These are phyloP conservation scores for Ornithoptera priamus DNA, from an alignment of 2,888 invertebrate species.

Conservation along the genomic window DNA sequence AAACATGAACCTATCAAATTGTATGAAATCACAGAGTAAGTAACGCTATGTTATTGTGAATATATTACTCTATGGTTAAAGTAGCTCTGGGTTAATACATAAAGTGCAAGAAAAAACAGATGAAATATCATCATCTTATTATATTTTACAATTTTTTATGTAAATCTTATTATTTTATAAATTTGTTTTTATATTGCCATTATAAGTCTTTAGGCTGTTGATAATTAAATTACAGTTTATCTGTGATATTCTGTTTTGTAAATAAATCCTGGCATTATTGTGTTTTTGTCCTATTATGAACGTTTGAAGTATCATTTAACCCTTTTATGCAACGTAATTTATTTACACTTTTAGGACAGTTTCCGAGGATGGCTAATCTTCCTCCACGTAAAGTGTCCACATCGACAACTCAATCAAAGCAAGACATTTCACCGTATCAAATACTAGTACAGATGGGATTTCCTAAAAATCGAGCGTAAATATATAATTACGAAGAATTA, in stretches of 20 bases:
- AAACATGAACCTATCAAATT: neutral
- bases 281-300: slow-evolving; percentile 15
- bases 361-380: slow-evolving; percentile 83
- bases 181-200: too few relatives aligned
- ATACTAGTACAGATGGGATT: slow-evolving; percentile 94
- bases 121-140: too few relatives aligned
- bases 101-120: too few relatives aligned
- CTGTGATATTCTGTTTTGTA: slow-evolving; percentile 23
- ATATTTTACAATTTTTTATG: too few relatives aligned
- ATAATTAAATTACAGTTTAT: neutral
- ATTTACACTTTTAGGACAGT: slow-evolving; percentile 38
- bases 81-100: too few relatives aligned
- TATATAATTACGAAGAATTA: neutral
- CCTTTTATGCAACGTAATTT: slow-evolving; percentile 51
- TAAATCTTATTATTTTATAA: too few relatives aligned
- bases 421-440: slow-evolving; percentile 88
- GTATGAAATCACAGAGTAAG: too few relatives aligned
- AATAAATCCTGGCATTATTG: slow-evolving; percentile 25
- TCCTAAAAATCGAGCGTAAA: slow-evolving; percentile 91
- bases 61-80: too few relatives aligned
- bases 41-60: too few relatives aligned
- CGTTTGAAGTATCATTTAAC: neutral
- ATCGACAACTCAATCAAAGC: slow-evolving; percentile 85
- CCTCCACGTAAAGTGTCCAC: slow-evolving; percentile 88
- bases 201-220: too few relatives aligned